These are phyloP conservation scores for Spongia lamella DNA, from an alignment of 37 sponge, comb jelly and placozoan genomes.

Conservation along the genomic window DNA sequence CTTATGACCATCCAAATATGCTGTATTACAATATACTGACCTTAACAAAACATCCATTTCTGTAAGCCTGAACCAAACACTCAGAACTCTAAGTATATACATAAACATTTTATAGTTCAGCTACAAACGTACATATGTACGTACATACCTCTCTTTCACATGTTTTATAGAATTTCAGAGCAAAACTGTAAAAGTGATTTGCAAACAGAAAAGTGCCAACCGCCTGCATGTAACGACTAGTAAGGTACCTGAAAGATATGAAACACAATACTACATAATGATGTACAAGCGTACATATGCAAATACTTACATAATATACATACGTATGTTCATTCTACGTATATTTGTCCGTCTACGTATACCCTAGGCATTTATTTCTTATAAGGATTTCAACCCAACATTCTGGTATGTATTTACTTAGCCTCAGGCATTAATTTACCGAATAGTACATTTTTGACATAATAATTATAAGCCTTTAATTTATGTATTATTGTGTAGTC, in stretches of 20 bases:
- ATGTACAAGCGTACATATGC: no score
- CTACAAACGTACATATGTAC: not conserved
- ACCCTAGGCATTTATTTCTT: no score
- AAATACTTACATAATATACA: no score
- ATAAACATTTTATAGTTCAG: not conserved
- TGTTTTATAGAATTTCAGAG: slow-evolving; percentile 49
- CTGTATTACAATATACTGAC: slow-evolving; percentile 39
- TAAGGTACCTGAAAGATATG: slow-evolving; percentile 23
- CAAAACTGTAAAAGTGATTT: slow-evolving; percentile 52
- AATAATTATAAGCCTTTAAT: slow-evolving; percentile 47
- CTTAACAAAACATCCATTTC: slow-evolving; percentile 79
- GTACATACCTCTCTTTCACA: slow-evolving; percentile 59
- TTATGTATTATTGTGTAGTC: not conserved
- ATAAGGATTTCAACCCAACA: no score
- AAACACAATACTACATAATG: slow-evolving; percentile 48
- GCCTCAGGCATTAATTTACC: no score
- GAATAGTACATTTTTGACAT: no score
- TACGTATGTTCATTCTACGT: no score
- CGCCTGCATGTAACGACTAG: slow-evolving; percentile 48
- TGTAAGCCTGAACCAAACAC: slow-evolving; percentile 77
- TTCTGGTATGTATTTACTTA: no score
- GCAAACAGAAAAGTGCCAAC: slow-evolving; percentile 67
- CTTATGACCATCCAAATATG: no score
- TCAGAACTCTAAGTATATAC: slow-evolving; percentile 58
- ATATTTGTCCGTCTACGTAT: no score